Conservation (phyloP, 2,113 vertebrate species). For the Eubucco bourcierii region DNA sequence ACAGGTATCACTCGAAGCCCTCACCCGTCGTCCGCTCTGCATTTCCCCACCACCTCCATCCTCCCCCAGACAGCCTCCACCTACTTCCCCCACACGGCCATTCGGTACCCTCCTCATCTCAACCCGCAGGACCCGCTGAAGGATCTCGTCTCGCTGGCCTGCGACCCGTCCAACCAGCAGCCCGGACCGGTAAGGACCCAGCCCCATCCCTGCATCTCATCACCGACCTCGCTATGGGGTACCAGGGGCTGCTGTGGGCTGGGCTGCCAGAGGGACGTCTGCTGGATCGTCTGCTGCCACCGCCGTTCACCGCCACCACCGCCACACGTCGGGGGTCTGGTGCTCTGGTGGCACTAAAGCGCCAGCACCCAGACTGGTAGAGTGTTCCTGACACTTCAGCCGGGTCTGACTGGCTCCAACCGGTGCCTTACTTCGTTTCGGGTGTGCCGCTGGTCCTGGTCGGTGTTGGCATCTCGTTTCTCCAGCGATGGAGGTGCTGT, state of each 20-base stretch:
- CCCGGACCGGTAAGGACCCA: constrained; percentile 88
- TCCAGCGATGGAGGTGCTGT: not conserved
- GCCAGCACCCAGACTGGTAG: fast-evolving
- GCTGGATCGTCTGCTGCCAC: not conserved
- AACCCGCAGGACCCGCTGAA: constrained; percentile 94
- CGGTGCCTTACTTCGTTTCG: not conserved
- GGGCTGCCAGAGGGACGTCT: not conserved
- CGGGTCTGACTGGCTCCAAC: not conserved
- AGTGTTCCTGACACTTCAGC: fast-evolving
- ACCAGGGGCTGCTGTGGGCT: not conserved
- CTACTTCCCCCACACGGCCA: constrained; percentile 94
- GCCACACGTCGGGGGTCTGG: not conserved
- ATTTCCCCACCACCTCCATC: constrained; percentile 90
- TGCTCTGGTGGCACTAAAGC: fast-evolving
- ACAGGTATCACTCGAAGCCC: constrained; percentile 90
- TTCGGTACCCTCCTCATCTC: constrained; percentile 95
- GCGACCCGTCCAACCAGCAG: constrained; percentile 91
- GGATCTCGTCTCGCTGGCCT: constrained; percentile 95
- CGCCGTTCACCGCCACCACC: not conserved
- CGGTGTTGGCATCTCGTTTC: not conserved
- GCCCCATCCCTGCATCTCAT: not conserved
- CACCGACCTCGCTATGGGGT: not conserved
- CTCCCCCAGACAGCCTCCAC: constrained; percentile 86
- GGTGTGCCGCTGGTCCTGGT: not conserved
- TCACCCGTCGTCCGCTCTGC: constrained; percentile 91